phyloP scores from a whole-genome alignment of 2,113 vertebrate species.

The Muntiacus reevesi region DNA sequence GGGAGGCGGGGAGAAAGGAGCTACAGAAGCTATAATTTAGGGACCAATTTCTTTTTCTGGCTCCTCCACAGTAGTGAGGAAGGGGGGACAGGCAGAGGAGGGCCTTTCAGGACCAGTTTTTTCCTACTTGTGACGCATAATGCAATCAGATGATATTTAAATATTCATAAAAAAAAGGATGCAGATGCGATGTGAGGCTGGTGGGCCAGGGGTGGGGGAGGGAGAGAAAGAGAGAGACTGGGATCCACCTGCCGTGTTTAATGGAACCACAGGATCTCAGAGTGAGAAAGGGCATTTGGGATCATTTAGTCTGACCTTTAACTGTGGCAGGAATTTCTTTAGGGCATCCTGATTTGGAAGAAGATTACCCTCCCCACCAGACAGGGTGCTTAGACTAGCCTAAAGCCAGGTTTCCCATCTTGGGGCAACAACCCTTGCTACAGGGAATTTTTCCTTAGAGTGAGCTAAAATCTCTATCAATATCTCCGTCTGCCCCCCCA shows the following conservation, averaged over 20 bases:
- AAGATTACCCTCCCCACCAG: no score
- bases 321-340: background rate
- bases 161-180: conserved; percentile 71
- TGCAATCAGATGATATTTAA: conserved; percentile 72
- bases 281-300: background rate
- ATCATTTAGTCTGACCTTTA: background rate
- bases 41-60: background rate
- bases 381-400: background rate
- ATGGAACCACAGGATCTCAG: background rate
- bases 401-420: background rate
- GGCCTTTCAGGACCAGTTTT: background rate
- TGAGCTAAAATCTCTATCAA: background rate
- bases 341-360: background rate
- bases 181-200: conserved; percentile 66
- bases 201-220: background rate
- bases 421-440: background rate
- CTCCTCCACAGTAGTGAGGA: background rate
- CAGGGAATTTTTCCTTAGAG: background rate
- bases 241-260: background rate
- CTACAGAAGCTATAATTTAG: background rate
- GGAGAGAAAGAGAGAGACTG: background rate
- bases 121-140: conserved; percentile 27
- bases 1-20: background rate
- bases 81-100: background rate
- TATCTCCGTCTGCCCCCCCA: background rate